Base-by-base conservation (phyloP, 2,888 invertebrate genomes). In the Chrysomela aeneicollis region DNA sequence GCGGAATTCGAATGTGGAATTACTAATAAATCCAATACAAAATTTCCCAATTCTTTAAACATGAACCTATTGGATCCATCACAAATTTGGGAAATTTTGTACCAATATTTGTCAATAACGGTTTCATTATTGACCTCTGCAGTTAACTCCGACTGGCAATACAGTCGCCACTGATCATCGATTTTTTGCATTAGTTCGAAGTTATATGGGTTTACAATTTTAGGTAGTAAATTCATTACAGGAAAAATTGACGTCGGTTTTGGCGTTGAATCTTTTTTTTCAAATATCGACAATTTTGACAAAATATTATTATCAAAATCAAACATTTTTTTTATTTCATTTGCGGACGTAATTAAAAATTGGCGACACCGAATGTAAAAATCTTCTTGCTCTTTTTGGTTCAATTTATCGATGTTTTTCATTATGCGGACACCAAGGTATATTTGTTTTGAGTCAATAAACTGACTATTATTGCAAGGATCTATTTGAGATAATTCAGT, bases 401-500 rank as follows among this genome's bases (percentile, higher is more conserved):
- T 61, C 32, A 61, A 8, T 47, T 47, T n/a, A 18, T 53, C 12
- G 2, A 61, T 53, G 30, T 47, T 21, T 26, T 60, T 30, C 37
- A 61, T 12, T 22, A 52, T 42, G 9, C 32, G 17, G 32, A 61
- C n/a, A 35, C 37, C 59, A 8, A 51, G 37, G 51, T 59, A 59
- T 51, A 59, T 59, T 51, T 50, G 47, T 30, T 59, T 59, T 21
- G 30, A 59, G 46, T 53, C 32, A 46, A 61, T 61, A 46, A 61
- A 61, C n/a, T 46, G 26, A 26, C 26, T 26, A 53, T 12, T 10
- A 47, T 54, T 61, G 46, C 30, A 18, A 17, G 53, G 61, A 53
- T 61, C 53, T 12, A 61, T 46, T 10, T 60, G n/a, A 53, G 22
- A 9, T 46, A 53, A 22, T 52, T 37, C 26, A 37, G 53, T 46